Evolutionary conservation across 2,113 vertebrate genomes (phyloP), one percentile per base, ranked within the genome.

Genomic region (Ceuthmochares aereus): DNA sequence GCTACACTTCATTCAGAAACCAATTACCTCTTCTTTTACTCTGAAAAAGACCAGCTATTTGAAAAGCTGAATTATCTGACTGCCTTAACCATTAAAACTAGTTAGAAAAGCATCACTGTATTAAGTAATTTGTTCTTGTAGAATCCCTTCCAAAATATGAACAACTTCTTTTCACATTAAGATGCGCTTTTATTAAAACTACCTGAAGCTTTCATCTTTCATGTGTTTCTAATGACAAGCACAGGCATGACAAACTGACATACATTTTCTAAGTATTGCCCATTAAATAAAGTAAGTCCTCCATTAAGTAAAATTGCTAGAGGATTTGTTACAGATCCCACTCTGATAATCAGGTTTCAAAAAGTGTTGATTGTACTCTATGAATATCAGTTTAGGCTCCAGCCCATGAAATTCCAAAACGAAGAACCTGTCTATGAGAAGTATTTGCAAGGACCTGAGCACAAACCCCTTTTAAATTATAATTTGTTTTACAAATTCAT

Each of bases 381-480:
- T 13, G 0, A 0, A 0, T 29, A 29, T n/a, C 88, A 75, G 9
- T 36, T 30, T 25, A 17, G 40, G 26, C 29, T 81, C 20, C 51
- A 51, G n/a, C 51, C 10, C 13, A 55, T 4, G 16, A 59, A 55
- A 79, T 29, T 59, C 3, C 49, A 78, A 79, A 59, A 47, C 37
- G 0, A 87, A 74, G 37, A 78, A 70, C 42, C 4, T 13, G 43
- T 4, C 55, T 45, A n/a, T 6, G 22, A 58, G 18, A 64, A 63
- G 47, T 17, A 26, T 20, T 21, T 21, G 43, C 59, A 66, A 84
- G 25, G 7, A 40, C 5, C 20, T 26, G 4, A 89, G 18, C 29
- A 70, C 3, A 52, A 81, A 1, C 4, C 5, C 30, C 6, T 27
- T 62, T 56, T n/a, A 17, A 25, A 25, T 21, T 8, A 18, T 4